Base-by-base conservation (phyloP, 2,113 vertebrate genomes). In the Pangasianodon hypophthalmus region DNA sequence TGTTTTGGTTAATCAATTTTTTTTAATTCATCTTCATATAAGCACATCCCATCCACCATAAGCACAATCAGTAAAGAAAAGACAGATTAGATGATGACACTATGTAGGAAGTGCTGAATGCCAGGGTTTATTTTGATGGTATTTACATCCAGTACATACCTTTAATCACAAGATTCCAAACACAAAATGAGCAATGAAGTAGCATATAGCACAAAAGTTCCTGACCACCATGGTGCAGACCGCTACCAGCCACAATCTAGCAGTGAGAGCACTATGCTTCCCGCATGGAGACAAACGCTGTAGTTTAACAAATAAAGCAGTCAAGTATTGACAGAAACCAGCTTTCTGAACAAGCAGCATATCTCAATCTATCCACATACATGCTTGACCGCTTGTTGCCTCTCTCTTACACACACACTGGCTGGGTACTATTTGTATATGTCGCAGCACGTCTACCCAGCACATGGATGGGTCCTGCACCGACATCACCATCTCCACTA, bases 11-110 rank as follows among this genome's bases (percentile, higher is more conserved):
- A 41, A 52, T 29, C 79, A 13, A n/a, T 10, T 60, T 29, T 67
- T 21, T 56, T 48, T 26, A 64, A 84, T 13, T 58, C 26, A 69
- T 29, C 58, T 67, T 50, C 88, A 54, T 54, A 54, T 54, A 24
- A 80, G 84, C n/a, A 89, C 52, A 67, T 54, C 52, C 32, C 83
- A 52, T 79, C 54, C 71, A 67, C 75, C 46, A 64, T 41, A 88
- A 79, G 71, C 54, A 82, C 48, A 54, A 79, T 75, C 69, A 54
- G 48, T 41, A 86, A 85, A 73, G 62, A 84, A 64, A 60, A 54
- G 48, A 54, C 18, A 82, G 79, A 24, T 44, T 8, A 48, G 62
- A 77, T 24, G n/a, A 60, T 48, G 41, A 62, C 79, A 54, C 79
- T n/a, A 8, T 29, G 29, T 80, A 80, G 10, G 2, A 54, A 21